Percentiles rank a stretch among this genome's conserved stretches.
phyloP scores from a whole-genome alignment of 2,113 vertebrate species.

The Ardeotis arabs region DNA sequence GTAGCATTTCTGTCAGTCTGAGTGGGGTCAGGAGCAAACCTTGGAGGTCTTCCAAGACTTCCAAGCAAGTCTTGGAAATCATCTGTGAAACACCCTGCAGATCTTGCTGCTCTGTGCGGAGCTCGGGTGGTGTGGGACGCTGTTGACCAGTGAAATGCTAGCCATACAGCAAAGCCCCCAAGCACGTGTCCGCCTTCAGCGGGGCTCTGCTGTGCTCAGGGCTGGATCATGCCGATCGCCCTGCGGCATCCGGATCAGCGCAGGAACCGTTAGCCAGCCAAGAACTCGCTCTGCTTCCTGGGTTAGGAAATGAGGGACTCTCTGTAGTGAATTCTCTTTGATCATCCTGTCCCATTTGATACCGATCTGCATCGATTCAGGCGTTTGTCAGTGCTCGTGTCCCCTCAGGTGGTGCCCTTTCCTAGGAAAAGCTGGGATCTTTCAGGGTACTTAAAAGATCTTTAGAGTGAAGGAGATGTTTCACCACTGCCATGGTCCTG shows the following conservation, averaged over 20 bases:
- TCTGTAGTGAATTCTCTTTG: not conserved
- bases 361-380: rapidly evolving
- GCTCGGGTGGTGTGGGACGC: not conserved
- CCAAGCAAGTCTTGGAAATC: too few species aligned
- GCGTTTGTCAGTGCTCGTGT: not conserved
- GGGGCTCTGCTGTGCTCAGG: rapidly evolving
- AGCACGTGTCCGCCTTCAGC: rapidly evolving
- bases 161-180: not conserved
- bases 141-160: too few species aligned
- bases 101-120: not conserved
- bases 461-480: rapidly evolving
- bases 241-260: rapidly evolving
- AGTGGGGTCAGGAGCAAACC: not conserved
- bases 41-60: too few species aligned
- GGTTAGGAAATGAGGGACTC: not conserved
- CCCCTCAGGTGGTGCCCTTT: not conserved
- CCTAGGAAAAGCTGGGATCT: not conserved
- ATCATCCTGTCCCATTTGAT: not conserved
- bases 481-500: not conserved
- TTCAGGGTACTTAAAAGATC: rapidly evolving
- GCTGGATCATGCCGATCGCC: rapidly evolving
- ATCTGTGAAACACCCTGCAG: not conserved
- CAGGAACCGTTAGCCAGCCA: rapidly evolving
- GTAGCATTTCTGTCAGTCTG: not conserved
- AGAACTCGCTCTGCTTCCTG: not conserved